Conservation (phyloP, 2,113 vertebrate species). For the Rhinolophus ferrumequinum region DNA sequence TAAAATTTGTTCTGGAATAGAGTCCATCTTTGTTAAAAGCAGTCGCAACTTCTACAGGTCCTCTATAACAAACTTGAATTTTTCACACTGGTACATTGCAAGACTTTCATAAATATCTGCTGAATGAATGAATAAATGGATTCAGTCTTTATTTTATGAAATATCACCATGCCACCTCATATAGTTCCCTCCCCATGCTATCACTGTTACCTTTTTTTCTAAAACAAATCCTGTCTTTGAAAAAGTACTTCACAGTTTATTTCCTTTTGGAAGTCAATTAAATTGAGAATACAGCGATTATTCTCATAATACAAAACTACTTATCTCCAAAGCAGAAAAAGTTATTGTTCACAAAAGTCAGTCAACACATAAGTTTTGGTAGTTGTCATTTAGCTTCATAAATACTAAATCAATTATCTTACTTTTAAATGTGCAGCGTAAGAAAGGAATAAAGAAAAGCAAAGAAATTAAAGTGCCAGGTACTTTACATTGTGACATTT, state of each 20-base stretch:
- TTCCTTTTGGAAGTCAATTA: not conserved
- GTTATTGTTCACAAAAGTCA: not conserved
- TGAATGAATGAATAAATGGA: not conserved
- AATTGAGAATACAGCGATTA: not conserved
- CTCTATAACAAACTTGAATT: not conserved
- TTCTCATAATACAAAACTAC: not conserved
- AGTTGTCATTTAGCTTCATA: not conserved
- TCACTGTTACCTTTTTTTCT: not conserved
- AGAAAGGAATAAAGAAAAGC: not conserved
- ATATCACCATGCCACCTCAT: not conserved
- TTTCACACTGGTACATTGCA: not conserved
- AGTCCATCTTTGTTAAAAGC: not conserved
- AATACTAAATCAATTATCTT: not conserved
- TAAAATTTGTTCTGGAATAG: not conserved
- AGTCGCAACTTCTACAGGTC: not conserved
- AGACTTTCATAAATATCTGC: not conserved
- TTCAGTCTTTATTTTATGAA: not conserved
- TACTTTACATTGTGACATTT: not conserved
- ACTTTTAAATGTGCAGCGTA: not conserved
- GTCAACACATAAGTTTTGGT: not conserved
- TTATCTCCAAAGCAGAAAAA: not conserved
- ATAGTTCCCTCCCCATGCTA: not conserved
- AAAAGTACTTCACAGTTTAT: not conserved
- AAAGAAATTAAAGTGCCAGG: not conserved
- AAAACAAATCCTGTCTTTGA: not conserved